phyloP scores from a whole-genome alignment of 2,797 vertebrate species.

The Cyprinella venusta region DNA sequence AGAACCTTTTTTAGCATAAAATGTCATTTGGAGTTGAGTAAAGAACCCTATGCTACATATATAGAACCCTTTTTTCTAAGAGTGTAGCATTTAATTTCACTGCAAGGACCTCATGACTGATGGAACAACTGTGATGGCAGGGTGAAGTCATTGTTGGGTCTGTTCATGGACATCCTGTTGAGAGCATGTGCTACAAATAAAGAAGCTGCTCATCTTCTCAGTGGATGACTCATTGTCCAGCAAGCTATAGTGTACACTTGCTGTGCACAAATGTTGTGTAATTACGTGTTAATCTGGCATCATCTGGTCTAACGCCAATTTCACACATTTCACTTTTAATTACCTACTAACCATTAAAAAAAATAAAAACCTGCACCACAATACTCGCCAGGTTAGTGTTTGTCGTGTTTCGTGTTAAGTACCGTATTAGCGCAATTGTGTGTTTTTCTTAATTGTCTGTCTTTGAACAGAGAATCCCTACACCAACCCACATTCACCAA shows the following conservation, averaged over 20 bases:
- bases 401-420: neutral
- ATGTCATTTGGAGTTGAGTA: too few species aligned
- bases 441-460: neutral
- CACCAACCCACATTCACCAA: slow-evolving; percentile 11
- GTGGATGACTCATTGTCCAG: slow-evolving; percentile 61
- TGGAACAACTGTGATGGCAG: slow-evolving; percentile 28
- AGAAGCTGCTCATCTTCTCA: slow-evolving; percentile 62
- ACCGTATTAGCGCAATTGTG: neutral
- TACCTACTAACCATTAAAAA: neutral
- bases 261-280: slow-evolving; percentile 74
- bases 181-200: slow-evolving; percentile 70
- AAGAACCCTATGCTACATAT: too few species aligned
- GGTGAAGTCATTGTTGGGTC: slow-evolving; percentile 67
- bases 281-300: slow-evolving; percentile 71
- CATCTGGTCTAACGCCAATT: neutral
- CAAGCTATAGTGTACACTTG: slow-evolving; percentile 64
- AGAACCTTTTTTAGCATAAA: too few species aligned
- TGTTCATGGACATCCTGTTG: slow-evolving; percentile 64
- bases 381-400: neutral
- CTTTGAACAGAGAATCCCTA: slow-evolving; percentile 17
- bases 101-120: slow-evolving; percentile 19
- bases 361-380: neutral
- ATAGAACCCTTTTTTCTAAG: too few species aligned
- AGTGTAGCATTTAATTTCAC: neutral
- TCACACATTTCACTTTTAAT: neutral